Evolutionary conservation across 2,113 vertebrate genomes (phyloP).

Genomic region (Pyrgilauda ruficollis): DNA sequence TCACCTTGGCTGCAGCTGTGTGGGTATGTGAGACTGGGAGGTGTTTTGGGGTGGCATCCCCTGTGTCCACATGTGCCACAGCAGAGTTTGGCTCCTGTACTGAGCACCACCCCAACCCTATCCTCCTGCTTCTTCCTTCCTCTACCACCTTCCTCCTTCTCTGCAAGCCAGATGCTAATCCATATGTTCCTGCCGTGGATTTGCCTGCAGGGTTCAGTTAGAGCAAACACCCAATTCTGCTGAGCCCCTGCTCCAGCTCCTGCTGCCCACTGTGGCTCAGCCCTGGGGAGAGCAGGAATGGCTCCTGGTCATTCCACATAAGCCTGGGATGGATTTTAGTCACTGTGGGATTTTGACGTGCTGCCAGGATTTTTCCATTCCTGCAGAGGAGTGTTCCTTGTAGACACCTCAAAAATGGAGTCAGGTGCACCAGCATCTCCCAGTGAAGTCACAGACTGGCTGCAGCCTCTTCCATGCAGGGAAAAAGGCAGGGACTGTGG

Average conservation of each 20-base stretch:
- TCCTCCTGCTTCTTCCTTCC: neutral
- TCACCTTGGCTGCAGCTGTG: neutral
- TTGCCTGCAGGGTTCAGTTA: neutral
- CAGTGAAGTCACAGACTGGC: fast-evolving
- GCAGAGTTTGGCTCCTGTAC: neutral
- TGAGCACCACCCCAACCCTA: neutral
- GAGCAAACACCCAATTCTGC: neutral
- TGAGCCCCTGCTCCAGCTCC: neutral
- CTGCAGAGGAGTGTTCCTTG: fast-evolving
- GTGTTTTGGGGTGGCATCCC: neutral
- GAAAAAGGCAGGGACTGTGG: neutral
- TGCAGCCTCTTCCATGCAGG: neutral
- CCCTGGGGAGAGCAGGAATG: neutral
- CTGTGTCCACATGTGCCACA: neutral
- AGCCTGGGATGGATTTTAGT: neutral
- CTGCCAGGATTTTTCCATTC: neutral
- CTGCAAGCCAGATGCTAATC: neutral
- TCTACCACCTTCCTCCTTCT: neutral
- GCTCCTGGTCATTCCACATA: fast-evolving
- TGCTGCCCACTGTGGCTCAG: fast-evolving
- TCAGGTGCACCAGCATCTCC: neutral
- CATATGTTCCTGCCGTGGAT: neutral
- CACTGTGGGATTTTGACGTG: neutral
- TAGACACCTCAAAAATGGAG: neutral
- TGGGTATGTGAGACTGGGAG: fast-evolving